Percentiles rank a stretch among this genome's conserved stretches.
Conservation (phyloP, 2,888 invertebrate genomes). For the Metellina segmentata region DNA sequence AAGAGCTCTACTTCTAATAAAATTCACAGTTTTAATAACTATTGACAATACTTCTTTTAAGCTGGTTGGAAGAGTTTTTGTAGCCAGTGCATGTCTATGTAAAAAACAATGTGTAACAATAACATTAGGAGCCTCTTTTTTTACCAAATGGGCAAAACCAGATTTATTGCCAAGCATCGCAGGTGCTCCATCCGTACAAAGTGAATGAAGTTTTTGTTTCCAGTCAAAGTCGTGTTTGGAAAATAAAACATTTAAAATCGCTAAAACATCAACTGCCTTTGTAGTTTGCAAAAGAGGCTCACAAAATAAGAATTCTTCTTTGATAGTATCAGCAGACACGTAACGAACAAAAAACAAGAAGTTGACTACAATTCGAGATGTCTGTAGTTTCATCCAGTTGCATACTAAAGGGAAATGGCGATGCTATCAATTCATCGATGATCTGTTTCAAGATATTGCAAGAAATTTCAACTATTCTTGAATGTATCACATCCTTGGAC, state of each 20-base stretch:
- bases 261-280: conserved; percentile 63
- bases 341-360: conserved; percentile 53
- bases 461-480: conserved; percentile 62
- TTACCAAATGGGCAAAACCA: too few species aligned
- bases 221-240: too few species aligned
- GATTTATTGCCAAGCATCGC: too few species aligned
- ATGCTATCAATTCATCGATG: conserved; percentile 53
- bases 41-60: conserved; percentile 65
- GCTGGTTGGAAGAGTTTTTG: conserved; percentile 63
- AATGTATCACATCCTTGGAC: conserved; percentile 56
- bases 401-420: conserved; percentile 68
- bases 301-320: conserved; percentile 73
- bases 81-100: conserved; percentile 39
- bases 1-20: conserved; percentile 67
- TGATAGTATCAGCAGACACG: conserved; percentile 39
- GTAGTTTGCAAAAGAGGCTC: conserved; percentile 62
- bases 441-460: conserved; percentile 66
- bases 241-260: conserved; percentile 46
- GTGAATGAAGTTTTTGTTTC: too few species aligned
- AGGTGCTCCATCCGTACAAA: too few species aligned
- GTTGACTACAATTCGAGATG: conserved; percentile 74
- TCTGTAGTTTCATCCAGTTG: too few species aligned
- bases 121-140: too few species aligned
- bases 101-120: too few species aligned
- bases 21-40: conserved; percentile 68